phyloP scores from a whole-genome alignment of 1,140 invertebrate species.

The Eciton burchellii region DNA sequence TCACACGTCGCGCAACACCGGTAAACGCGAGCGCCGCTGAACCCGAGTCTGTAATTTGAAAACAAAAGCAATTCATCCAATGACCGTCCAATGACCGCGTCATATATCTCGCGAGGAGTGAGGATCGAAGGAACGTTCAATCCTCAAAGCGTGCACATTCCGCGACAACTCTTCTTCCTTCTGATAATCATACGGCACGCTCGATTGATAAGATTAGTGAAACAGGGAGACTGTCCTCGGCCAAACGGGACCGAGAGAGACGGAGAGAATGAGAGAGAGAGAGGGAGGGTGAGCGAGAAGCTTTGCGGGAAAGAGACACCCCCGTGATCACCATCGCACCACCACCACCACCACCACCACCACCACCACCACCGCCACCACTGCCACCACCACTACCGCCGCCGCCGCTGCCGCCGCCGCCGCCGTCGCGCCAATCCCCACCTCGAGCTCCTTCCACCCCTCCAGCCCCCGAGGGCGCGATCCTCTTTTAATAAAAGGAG shows the following conservation, averaged over 20 bases:
- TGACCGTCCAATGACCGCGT: neutral
- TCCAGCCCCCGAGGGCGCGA: constrained; percentile 80
- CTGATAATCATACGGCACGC: neutral
- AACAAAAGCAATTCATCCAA: no score
- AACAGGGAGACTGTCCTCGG: constrained; percentile 11
- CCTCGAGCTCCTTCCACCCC: constrained; percentile 65
- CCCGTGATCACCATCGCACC: constrained; percentile 30
- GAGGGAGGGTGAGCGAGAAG: constrained; percentile 14
- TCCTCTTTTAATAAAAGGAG: constrained; percentile 85
- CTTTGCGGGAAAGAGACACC: constrained; percentile 43
- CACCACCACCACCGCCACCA: constrained; percentile 21
- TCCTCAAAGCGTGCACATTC: neutral
- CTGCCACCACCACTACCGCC: constrained; percentile 71
- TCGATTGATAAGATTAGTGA: constrained; percentile 51
- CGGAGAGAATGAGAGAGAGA: no score
- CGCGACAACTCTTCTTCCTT: no score
- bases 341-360: constrained; percentile 66
- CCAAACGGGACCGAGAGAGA: no score
- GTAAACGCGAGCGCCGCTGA: no score
- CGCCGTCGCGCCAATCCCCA: constrained; percentile 63
- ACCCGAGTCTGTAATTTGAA: no score
- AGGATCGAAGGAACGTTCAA: neutral
- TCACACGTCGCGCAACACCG: no score
- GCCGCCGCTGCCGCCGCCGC: no score
- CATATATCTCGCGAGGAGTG: neutral